A percentile compares a stretch with the other conserved stretches of the same genome.
phyloP scores from a whole-genome alignment of 1,140 invertebrate genomes.

The Pogonognathellus flavescens region DNA sequence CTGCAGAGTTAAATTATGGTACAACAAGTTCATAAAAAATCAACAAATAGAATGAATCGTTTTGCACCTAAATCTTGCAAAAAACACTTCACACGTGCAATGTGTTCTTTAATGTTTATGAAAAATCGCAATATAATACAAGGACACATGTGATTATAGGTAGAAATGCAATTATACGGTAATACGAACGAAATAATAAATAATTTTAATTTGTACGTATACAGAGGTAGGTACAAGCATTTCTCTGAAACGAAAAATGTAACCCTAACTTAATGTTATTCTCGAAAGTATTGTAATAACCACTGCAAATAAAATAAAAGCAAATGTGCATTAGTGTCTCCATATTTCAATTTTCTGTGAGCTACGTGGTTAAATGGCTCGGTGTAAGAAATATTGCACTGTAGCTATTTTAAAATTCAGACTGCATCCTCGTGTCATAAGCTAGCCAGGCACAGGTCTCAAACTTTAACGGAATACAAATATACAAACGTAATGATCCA shows the following conservation, averaged over 20 bases:
- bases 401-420: conserved; percentile 49
- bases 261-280: not conserved
- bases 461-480: conserved; percentile 44
- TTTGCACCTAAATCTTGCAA: no score
- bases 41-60: no score
- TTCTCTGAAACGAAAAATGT: no score
- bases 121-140: no score
- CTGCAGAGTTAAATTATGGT: no score
- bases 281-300: not conserved
- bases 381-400: conserved; percentile 9
- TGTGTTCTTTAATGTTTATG: no score
- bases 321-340: conserved; percentile 52
- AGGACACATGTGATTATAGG: no score
- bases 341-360: conserved; percentile 46
- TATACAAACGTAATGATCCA: not conserved
- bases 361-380: conserved; percentile 28
- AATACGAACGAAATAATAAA: not conserved
- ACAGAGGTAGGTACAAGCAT: not conserved
- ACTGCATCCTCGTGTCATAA: conserved; percentile 26
- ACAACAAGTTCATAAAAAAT: no score
- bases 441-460: conserved; percentile 29
- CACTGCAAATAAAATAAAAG: conserved; percentile 25
- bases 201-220: not conserved
- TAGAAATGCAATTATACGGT: no score
- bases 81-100: no score